Evolutionary conservation across 2,888 invertebrate species (phyloP), one percentile per base, ranked within the genome.

Genomic region (Trisateles emortualis): DNA sequence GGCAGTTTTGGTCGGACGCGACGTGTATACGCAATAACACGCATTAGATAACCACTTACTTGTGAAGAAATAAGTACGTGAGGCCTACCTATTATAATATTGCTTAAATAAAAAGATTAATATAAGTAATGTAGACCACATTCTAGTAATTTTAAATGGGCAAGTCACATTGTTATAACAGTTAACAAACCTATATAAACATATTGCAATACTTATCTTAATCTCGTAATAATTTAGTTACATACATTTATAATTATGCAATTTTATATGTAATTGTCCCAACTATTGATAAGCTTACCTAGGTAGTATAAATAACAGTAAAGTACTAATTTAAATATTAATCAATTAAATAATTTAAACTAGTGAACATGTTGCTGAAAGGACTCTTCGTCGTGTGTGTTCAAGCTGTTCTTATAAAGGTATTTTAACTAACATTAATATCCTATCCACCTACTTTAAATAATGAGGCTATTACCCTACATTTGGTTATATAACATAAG

Each of bases 271-370:
- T 43, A 58, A 64, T 35, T 46, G 40, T 65, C 49, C 48, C 52
- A 66, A 9, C 35, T 36, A 14, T 42, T 47, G 72, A 68, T 69
- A 69, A 68, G 52, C 13, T 13, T 6, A 9, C 30, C 44, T 44
- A n/a, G 36, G 43, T 44, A n/a, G 36, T 69, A 69, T 72, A 32
- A 11, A 69, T 43, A 72, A 57, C 13, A 29, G 51, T 46, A 38
- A 17, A 26, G 16, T 16, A 5, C 10, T 17, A 36, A 17, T 33
- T 44, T 30, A 11, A 22, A 24, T 2, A 19, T 32, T 48, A 48
- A 38, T 3, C 45, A 9, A 22, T 17, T 26, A 33, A 32, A 1
- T 42, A 17, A 35, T 39, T 13, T 14, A 41, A 30, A 42, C 19
- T 33, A 40, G 24, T 16, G 29, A 45, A 10, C 39, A 71, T 71